Base-by-base conservation (phyloP, 2,888 invertebrate species). In the Tridacna crocea region DNA sequence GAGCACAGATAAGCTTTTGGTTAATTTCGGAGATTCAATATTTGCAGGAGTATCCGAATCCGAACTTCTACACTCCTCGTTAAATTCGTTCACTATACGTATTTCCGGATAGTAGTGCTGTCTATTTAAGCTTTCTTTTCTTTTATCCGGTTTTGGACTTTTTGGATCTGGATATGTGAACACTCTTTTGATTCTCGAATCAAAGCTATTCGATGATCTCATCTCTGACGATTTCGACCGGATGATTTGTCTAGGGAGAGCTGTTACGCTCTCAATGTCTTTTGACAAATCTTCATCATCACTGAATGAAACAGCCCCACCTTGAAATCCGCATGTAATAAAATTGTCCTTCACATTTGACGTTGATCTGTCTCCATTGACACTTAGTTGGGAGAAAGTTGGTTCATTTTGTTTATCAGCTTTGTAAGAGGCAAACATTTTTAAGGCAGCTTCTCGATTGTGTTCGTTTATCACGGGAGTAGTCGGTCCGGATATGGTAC, bases 351-450 rank as follows among this genome's bases (percentile, higher is more conserved):
- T 48, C 12, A 17, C 19, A 46, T 77, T 4, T 4, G 55, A 48
- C n/a, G 36, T 51, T 13, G 48, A 51, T 27, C 63, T 22, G 24
- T 51, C 60, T 36, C 24, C 27, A 22, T 51, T 36, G 8, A n/a
- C 61, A 51, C 19, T 73, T 19, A 46, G 55, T 22, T 26, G 48
- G n/a, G 63, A 46, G 17, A 65, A 63, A 24, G 19, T 36, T 51
- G 70, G 70, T 19, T 70, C 22, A 4, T 12, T 78, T 0, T 83
- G 80, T 70, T 88, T 65, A 11, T 74, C 74, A 0, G 81, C 80
- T 61, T 89, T 88, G 74, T 91, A 91, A 0, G 91, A 88, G 0
- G 89, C 90, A 70, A 90, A 91, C n/a, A 91, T 80, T 72, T 84
- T 83, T 1, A 89, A 85, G 1, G 90, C 91, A 12, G 89, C 91